These are phyloP conservation scores for Neoarius graeffei DNA, from an alignment of 2,113 vertebrate genomes.

Conservation along the genomic window DNA sequence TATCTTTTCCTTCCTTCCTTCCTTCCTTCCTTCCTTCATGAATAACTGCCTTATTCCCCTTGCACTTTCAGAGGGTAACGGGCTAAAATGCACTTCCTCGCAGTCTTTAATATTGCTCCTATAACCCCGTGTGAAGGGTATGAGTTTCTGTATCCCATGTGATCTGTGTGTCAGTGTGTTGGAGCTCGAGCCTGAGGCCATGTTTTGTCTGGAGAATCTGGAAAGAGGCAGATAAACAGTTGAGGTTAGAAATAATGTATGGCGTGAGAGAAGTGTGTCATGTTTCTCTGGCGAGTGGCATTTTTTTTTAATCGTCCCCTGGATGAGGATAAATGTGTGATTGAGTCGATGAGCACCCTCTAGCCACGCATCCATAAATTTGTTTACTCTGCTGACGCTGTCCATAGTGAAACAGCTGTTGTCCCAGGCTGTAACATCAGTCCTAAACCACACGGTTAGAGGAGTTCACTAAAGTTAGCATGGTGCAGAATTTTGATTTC, in stretches of 20 bases:
- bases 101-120: not conserved
- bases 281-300: not conserved
- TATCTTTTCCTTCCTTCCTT: not conserved
- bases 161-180: not conserved
- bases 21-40: not conserved
- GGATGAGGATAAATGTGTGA: not conserved
- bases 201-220: not conserved
- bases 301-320: not conserved
- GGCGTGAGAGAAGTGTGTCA: not conserved
- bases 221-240: not conserved
- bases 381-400: not conserved
- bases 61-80: not conserved
- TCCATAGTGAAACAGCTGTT: not conserved
- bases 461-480: not conserved
- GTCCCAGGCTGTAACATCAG: not conserved
- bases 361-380: not conserved
- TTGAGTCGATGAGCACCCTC: not conserved
- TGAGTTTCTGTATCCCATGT: not conserved
- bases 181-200: not conserved
- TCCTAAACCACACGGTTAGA: not conserved
- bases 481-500: not conserved
- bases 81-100: not conserved
- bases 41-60: not conserved
- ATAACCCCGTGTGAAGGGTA: not conserved
- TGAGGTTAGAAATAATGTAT: not conserved